phyloP scores from a whole-genome alignment of 2,888 invertebrate species.

The Synanthedon vespiformis region DNA sequence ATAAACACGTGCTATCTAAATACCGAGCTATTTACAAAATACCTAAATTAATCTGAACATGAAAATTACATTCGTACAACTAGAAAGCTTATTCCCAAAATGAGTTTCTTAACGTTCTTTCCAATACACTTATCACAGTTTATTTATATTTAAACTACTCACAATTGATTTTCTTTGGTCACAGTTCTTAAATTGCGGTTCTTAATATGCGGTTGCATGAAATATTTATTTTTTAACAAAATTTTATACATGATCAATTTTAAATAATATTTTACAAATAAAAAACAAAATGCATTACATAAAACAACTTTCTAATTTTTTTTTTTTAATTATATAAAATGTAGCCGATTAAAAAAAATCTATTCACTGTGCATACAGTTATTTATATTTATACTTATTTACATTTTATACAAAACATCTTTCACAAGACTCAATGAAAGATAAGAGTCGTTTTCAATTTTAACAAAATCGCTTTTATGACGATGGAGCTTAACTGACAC shows the following conservation, averaged over 20 bases:
- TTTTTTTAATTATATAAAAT: too few species aligned
- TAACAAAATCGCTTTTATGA: too few species aligned
- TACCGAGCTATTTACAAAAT: background rate
- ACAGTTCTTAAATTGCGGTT: conserved; percentile 15
- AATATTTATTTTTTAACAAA: conserved; percentile 2
- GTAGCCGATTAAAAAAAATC: too few species aligned
- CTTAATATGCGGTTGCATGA: background rate
- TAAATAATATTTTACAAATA: too few species aligned
- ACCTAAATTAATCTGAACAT: background rate
- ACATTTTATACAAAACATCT: too few species aligned
- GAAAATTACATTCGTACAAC: background rate
- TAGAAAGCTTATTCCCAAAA: conserved; percentile 16
- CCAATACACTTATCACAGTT: conserved; percentile 56
- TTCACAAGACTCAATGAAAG: too few species aligned
- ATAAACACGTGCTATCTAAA: background rate
- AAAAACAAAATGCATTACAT: too few species aligned
- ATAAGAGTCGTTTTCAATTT: too few species aligned
- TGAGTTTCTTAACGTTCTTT: conserved; percentile 14
- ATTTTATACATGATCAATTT: background rate
- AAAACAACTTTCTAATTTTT: too few species aligned
- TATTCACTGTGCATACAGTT: too few species aligned
- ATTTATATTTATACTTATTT: too few species aligned
- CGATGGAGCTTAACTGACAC: too few species aligned
- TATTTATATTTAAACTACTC: conserved; percentile 45
- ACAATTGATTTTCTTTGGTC: conserved; percentile 48